Percentiles rank a stretch among this genome's conserved stretches.
phyloP scores from a whole-genome alignment of 2,113 vertebrate genomes.

The Pseudolaguvia tuberculata region DNA sequence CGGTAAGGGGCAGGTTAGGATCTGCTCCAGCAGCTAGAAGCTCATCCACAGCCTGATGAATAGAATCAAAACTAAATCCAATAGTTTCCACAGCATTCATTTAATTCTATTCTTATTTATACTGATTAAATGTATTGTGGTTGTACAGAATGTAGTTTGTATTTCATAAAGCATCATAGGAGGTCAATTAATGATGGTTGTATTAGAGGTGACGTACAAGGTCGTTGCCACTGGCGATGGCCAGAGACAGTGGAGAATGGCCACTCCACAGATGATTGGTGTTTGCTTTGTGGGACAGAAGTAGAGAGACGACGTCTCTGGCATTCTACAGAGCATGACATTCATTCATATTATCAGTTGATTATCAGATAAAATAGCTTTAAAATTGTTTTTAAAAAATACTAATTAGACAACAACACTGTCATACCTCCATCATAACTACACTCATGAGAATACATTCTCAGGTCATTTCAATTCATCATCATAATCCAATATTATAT shows the following conservation, averaged over 20 bases:
- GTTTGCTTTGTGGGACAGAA: conserved; percentile 73
- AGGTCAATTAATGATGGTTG: background rate
- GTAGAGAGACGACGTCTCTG: conserved; percentile 68
- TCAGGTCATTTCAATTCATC: background rate
- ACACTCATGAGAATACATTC: background rate
- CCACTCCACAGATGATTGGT: conserved; percentile 77
- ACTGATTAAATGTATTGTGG: background rate
- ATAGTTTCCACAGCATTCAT: background rate
- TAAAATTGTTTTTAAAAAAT: background rate
- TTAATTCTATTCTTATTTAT: background rate
- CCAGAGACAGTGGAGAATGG: conserved; percentile 83
- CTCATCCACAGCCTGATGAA: conserved; percentile 71
- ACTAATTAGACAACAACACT: background rate
- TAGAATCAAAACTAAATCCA: background rate
- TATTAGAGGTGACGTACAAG: conserved; percentile 61
- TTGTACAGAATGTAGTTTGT: no score
- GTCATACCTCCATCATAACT: background rate
- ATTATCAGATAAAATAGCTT: background rate
- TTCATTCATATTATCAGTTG: background rate
- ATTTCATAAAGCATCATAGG: background rate
- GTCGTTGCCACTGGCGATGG: conserved; percentile 79
- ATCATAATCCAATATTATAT: background rate
- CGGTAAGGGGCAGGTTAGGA: conserved; percentile 71
- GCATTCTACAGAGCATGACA: conserved; percentile 60
- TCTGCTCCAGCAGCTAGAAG: conserved; percentile 73